Evolutionary conservation across 2,797 vertebrate genomes (phyloP).

Genomic region (Falco peregrinus): DNA sequence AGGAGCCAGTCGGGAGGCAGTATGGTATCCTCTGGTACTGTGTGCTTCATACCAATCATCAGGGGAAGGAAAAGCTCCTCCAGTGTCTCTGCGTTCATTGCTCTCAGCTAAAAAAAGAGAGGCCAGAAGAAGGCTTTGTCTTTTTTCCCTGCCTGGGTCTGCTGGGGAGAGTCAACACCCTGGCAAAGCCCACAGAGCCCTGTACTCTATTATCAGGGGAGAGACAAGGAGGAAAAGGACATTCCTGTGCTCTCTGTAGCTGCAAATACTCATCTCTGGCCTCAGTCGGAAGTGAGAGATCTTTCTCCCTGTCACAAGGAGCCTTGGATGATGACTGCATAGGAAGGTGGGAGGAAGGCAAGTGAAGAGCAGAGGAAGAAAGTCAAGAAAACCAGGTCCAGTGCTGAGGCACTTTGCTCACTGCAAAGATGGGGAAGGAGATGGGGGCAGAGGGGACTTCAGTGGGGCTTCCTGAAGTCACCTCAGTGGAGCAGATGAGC

Average conservation of each 20-base stretch:
- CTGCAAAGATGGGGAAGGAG: not conserved
- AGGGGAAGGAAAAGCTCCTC: not conserved
- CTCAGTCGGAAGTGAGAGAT: not conserved
- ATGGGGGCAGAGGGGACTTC: not conserved
- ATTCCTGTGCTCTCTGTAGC: not conserved
- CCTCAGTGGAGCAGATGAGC: not conserved
- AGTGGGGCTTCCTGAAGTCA: not conserved
- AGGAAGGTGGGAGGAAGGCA: not conserved
- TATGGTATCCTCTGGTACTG: not conserved
- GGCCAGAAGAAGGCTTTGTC: not conserved
- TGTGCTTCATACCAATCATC: not conserved
- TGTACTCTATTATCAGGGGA: not conserved
- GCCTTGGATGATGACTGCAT: not conserved
- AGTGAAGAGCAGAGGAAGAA: not conserved
- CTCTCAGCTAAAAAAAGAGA: not conserved
- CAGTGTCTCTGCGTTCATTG: not conserved
- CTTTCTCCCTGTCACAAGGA: not conserved
- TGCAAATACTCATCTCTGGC: not conserved
- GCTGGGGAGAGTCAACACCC: not conserved
- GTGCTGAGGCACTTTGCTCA: not conserved
- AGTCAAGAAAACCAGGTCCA: not conserved
- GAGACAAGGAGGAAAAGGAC: not conserved
- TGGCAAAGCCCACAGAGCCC: not conserved
- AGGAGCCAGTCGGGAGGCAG: not conserved
- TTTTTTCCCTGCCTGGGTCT: not conserved